phyloP scores from a whole-genome alignment of 2,797 vertebrate genomes.

The Orestias chungarensis region DNA sequence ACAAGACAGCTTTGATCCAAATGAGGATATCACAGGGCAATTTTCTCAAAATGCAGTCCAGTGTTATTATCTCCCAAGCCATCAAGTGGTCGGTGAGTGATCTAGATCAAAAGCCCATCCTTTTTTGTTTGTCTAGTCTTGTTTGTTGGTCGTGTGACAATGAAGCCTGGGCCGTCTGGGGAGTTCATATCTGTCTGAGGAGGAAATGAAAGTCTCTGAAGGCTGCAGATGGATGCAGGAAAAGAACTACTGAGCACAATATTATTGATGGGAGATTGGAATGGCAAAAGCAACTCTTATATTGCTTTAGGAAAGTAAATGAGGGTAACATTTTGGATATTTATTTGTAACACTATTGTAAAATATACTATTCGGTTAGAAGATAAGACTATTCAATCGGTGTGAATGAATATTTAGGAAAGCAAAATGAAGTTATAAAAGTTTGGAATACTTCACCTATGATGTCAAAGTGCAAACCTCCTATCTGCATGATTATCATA shows the following conservation, averaged over 20 bases:
- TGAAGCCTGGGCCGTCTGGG: slow-evolving; percentile 46
- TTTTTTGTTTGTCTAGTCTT: slow-evolving; percentile 49
- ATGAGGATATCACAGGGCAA: slow-evolving; percentile 35
- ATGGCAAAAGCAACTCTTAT: slow-evolving; percentile 24
- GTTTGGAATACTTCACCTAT: neutral
- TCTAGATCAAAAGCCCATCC: slow-evolving; percentile 43
- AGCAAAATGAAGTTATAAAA: neutral
- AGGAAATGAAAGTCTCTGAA: slow-evolving; percentile 72
- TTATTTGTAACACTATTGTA: neutral
- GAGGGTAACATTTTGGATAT: neutral
- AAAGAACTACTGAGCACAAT: slow-evolving; percentile 50
- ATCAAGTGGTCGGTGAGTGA: slow-evolving; percentile 45
- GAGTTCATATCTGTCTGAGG: slow-evolving; percentile 69
- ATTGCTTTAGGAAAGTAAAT: slow-evolving; percentile 17
- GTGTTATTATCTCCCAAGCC: slow-evolving; percentile 29
- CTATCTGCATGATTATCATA: neutral
- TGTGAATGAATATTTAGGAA: neutral
- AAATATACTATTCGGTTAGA: neutral
- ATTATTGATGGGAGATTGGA: slow-evolving; percentile 70
- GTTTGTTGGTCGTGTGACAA: slow-evolving; percentile 55
- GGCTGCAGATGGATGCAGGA: slow-evolving; percentile 43
- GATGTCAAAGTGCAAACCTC: neutral
- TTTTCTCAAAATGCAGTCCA: slow-evolving; percentile 28
- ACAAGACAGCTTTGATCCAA: slow-evolving; percentile 29
- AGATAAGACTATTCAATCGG: neutral